These are phyloP conservation scores for Micronisus gabar DNA, from an alignment of 2,113 vertebrate species.

Conservation along the genomic window DNA sequence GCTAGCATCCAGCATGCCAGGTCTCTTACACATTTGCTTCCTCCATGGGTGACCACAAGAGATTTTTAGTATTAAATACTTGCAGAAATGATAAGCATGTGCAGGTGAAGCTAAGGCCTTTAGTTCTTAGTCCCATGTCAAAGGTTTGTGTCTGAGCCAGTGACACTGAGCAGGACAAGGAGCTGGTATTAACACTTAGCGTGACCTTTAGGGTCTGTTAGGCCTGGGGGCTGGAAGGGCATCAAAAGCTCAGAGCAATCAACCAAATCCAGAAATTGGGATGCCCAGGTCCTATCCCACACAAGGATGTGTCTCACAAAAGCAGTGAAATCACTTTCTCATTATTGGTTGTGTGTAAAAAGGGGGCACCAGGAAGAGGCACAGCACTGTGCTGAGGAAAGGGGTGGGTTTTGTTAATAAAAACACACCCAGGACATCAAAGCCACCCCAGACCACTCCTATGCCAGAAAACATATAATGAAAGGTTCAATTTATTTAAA, in stretches of 20 bases:
- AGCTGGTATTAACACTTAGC: neutral
- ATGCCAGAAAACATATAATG: neutral
- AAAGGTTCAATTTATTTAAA: neutral
- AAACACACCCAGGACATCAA: neutral
- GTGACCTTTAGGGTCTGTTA: neutral
- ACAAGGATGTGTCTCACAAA: neutral
- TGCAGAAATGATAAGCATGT: neutral
- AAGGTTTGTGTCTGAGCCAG: neutral
- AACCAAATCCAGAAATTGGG: neutral
- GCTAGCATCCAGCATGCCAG: neutral
- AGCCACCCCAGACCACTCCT: neutral
- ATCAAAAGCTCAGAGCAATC: neutral
- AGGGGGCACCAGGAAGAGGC: neutral
- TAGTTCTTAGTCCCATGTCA: neutral
- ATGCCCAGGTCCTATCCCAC: neutral
- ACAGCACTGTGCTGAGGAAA: neutral
- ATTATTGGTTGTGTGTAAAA: neutral
- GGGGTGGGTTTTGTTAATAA: neutral
- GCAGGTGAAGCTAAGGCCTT: neutral
- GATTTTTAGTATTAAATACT: neutral
- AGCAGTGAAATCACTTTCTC: neutral
- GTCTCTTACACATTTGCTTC: neutral
- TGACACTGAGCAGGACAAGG: neutral
- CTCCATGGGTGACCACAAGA: neutral
- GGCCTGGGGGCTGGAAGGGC: too few species aligned